A percentile compares a stretch with the other conserved stretches of the same genome.
phyloP scores from a whole-genome alignment of 1,140 invertebrate species.

The Drosophila bocki region DNA sequence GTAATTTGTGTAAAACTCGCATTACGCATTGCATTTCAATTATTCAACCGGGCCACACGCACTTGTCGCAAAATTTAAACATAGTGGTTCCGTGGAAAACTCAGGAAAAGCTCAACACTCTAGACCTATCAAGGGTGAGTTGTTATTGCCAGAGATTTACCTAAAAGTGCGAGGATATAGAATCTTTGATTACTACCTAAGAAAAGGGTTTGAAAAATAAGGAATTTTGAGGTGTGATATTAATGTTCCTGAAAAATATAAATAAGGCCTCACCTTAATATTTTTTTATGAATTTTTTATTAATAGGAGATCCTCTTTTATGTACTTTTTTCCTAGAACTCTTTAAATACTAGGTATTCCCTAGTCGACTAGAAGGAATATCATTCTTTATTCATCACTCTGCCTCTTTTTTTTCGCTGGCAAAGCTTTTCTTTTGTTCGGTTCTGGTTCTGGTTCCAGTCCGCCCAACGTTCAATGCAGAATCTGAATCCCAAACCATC shows the following conservation, averaged over 20 bases:
- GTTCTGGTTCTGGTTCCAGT: constrained; percentile 47
- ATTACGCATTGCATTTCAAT: constrained; percentile 50
- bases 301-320: neutral
- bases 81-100: neutral
- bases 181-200: neutral
- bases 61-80: neutral
- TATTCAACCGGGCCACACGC: constrained; percentile 24
- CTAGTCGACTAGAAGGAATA: neutral
- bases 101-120: neutral
- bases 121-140: constrained; percentile 5
- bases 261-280: too few species aligned
- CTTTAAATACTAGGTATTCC: neutral
- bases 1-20: constrained; percentile 37
- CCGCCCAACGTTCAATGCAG: constrained; percentile 41
- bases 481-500: constrained; percentile 4
- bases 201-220: neutral
- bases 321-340: neutral
- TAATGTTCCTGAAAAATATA: too few species aligned
- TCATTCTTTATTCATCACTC: neutral
- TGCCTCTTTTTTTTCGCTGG: neutral
- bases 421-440: constrained; percentile 27
- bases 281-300: neutral
- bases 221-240: neutral
- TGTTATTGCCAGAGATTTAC: too few species aligned
- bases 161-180: neutral